Evolutionary conservation across 1,140 invertebrate species (phyloP).

Genomic region (Pantala flavescens): DNA sequence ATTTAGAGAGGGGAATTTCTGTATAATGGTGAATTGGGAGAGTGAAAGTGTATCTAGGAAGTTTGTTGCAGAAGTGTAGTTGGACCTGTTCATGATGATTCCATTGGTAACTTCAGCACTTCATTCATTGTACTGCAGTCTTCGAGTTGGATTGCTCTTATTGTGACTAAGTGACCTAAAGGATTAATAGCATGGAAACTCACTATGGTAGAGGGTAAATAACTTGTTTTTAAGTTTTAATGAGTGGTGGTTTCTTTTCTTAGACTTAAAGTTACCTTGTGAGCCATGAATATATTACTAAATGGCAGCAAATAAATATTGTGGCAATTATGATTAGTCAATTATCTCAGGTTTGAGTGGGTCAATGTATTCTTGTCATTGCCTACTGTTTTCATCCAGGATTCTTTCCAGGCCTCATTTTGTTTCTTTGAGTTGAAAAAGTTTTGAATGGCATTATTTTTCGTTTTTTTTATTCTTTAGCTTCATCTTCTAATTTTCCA

Average conservation of each 20-base stretch:
- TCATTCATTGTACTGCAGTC: neutral
- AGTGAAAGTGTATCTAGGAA: neutral
- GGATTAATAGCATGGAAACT: conserved; percentile 6
- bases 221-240: conserved; percentile 6
- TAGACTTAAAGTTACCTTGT: conserved; percentile 6
- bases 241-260: conserved; percentile 9
- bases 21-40: neutral
- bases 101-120: no score
- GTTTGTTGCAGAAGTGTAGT: no score
- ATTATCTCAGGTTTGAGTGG: conserved; percentile 9
- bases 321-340: conserved; percentile 9
- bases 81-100: no score
- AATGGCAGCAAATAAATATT: conserved; percentile 3
- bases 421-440: neutral
- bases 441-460: neutral
- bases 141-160: neutral
- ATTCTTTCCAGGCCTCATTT: neutral
- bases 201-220: neutral
- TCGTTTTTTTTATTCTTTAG: neutral
- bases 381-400: conserved; percentile 8
- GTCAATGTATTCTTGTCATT: conserved; percentile 3
- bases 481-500: neutral
- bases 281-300: neutral
- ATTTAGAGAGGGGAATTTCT: neutral
- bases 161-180: neutral